A percentile compares a stretch with the other conserved stretches of the same genome.
Conservation (phyloP, 2,113 vertebrate species). For the Phyllopteryx taeniolatus region DNA sequence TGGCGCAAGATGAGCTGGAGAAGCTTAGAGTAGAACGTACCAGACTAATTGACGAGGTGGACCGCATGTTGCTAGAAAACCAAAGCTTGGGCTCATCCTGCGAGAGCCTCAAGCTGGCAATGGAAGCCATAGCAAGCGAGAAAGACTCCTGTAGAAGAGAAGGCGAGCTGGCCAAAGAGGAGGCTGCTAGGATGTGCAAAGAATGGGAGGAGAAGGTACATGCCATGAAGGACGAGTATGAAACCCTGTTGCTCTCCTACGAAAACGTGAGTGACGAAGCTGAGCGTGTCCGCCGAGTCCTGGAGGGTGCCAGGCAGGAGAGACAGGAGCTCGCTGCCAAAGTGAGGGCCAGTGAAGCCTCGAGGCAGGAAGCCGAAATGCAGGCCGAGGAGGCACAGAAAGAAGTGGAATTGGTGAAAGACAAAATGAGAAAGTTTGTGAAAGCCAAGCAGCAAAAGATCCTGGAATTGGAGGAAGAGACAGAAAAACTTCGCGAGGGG, state of each 20-base stretch:
- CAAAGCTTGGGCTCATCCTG: slow-evolving; percentile 81
- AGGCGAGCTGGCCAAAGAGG: slow-evolving; percentile 69
- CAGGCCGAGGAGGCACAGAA: slow-evolving; percentile 79
- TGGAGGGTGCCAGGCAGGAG: slow-evolving; percentile 85
- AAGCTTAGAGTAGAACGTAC: slow-evolving; percentile 79
- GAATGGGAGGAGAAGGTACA: slow-evolving; percentile 82
- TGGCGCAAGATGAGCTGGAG: slow-evolving; percentile 71
- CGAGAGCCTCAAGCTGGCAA: slow-evolving; percentile 83
- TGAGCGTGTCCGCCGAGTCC: slow-evolving; percentile 81
- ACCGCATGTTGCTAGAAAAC: slow-evolving; percentile 81
- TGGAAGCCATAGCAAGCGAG: slow-evolving; percentile 79
- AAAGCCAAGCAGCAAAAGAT: slow-evolving; percentile 97
- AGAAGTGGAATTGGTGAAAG: slow-evolving; percentile 85
- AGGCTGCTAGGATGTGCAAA: slow-evolving; percentile 62
- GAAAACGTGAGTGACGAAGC: slow-evolving; percentile 92
- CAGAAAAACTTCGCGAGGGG: slow-evolving; percentile 78
- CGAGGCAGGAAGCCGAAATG: slow-evolving; percentile 77
- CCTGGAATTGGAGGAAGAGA: slow-evolving; percentile 91
- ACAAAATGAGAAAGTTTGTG: slow-evolving; percentile 96
- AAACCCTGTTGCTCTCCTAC: slow-evolving; percentile 90
- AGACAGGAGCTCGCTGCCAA: slow-evolving; percentile 82
- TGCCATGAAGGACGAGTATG: slow-evolving; percentile 89
- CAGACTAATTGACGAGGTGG: slow-evolving; percentile 81
- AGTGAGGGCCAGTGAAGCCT: slow-evolving; percentile 73
- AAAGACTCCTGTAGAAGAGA: slow-evolving; percentile 79